Evolutionary conservation across 53 echinoderm and acorn worm species (phyloP).

Genomic region (Temnopleurus reevesii): DNA sequence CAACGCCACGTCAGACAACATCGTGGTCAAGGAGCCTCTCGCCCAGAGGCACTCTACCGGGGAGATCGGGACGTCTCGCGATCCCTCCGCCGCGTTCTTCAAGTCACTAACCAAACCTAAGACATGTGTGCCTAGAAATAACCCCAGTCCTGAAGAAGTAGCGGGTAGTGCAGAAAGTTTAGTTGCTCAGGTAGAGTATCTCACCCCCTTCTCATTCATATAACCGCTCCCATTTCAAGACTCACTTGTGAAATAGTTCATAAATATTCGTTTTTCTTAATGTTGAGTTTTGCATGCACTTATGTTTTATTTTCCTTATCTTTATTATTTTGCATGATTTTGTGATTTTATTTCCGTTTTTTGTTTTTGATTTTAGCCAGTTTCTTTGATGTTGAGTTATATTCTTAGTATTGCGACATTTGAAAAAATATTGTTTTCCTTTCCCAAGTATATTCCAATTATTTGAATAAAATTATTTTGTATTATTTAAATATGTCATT

Average conservation of each 20-base stretch:
- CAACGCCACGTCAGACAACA: conserved; percentile 62
- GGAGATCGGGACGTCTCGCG: conserved; percentile 86
- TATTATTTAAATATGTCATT: no score
- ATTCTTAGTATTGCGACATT: no score
- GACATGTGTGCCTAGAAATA: conserved; percentile 56
- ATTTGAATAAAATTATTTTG: no score
- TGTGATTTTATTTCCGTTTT: not conserved
- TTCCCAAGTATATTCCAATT: no score
- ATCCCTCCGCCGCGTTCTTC: conserved; percentile 94
- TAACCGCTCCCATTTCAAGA: not conserved
- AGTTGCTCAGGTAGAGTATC: conserved; percentile 87
- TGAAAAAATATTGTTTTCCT: no score
- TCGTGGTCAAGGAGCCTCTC: conserved; percentile 72
- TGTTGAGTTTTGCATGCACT: not conserved
- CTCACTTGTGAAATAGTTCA: not conserved
- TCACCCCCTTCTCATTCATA: not conserved
- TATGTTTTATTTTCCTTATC: no score
- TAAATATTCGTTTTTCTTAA: not conserved
- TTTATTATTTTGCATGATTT: conserved; percentile 7
- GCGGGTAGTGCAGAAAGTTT: conserved; percentile 95
- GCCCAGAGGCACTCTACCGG: conserved; percentile 91
- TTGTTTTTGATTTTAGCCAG: no score
- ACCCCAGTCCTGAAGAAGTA: conserved; percentile 72
- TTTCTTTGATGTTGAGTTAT: no score
- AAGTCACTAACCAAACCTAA: conserved; percentile 85